Evolutionary conservation across 2,113 vertebrate genomes (phyloP), one percentile per base, ranked within the genome.

Genomic region (Phycodurus eques): DNA sequence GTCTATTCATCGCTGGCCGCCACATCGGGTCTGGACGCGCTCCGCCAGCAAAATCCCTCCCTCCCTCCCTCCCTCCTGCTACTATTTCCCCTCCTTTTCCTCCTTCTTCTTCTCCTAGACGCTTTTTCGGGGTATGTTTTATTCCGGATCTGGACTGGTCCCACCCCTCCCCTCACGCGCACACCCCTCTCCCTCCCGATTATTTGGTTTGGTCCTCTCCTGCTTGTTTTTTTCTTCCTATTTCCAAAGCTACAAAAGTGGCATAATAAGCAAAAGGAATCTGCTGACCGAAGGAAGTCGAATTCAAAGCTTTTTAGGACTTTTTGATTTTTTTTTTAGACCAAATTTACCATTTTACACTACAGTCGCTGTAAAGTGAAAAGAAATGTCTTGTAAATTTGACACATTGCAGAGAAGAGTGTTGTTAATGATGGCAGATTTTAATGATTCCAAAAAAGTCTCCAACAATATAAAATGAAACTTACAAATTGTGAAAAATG

Each of bases 71-170:
- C 61, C 75, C 15, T 35, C 31, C 13, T 82, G 80, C 62, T 80
- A 81, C 83, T 74, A 67, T 72, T 79, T 78, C 59, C 17, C 79
- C 62, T 65, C 75, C 27, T 27, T 27, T 27, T 53, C 17, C 81
- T 78, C 75, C 64, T 75, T 44, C 80, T 74, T 15, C 78, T 77
- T 51, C 76, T 80, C 69, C 83, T 76, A 60, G 78, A 62, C 72
- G 68, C 56, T 66, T 75, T 82, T 88, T 89, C 84, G 31, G 42
- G 13, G n/a, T 84, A 83, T 85, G 84, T 89, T 90, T 88, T 89
- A 90, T 90, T 92, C 91, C 83, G 85, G 83, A 89, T 91, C 80
- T 90, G 85, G 88, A 88, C 89, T 81, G 73, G 83, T 83, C 80
- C 79, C 63, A 74, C 67, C 8, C 43, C 1, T 57, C 43, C 63